Conservation (phyloP, 2,113 vertebrate species). For the Pelobates fuscus region DNA sequence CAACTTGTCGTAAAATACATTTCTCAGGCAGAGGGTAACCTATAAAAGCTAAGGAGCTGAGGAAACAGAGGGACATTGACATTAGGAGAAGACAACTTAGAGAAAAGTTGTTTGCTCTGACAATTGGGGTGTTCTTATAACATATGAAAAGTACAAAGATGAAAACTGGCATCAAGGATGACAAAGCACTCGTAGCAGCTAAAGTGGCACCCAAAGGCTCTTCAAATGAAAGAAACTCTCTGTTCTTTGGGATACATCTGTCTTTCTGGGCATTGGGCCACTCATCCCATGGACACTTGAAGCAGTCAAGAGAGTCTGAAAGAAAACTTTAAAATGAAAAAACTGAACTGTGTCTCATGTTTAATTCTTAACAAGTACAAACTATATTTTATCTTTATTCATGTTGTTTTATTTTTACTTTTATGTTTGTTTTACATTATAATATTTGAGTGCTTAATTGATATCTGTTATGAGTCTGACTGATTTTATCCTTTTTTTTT, state of each 20-base stretch:
- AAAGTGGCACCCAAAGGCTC: conserved; percentile 42
- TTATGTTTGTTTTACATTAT: too few relatives aligned
- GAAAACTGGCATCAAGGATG: conserved; percentile 60
- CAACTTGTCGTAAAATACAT: conserved; percentile 67
- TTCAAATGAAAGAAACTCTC: conserved; percentile 39
- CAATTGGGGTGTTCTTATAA: conserved; percentile 65
- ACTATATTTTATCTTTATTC: too few relatives aligned
- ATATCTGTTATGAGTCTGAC: too few relatives aligned
- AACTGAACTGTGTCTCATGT: too few relatives aligned
- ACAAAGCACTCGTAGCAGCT: conserved; percentile 47
- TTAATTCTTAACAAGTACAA: too few relatives aligned
- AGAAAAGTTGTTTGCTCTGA: conserved; percentile 70
- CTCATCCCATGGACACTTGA: not conserved
- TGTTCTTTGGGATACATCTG: conserved; percentile 36
- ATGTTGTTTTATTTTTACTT: too few relatives aligned
- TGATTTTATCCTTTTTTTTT: too few relatives aligned
- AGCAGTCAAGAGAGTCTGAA: conserved; percentile 25
- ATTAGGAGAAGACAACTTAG: conserved; percentile 73
- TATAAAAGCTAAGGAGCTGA: conserved; percentile 69
- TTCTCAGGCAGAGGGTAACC: conserved; percentile 59
- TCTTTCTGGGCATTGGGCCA: conserved; percentile 23
- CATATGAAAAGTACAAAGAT: conserved; percentile 68
- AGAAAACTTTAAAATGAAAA: too few relatives aligned
- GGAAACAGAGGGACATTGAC: conserved; percentile 70
- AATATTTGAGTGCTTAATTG: too few relatives aligned